These are phyloP conservation scores for Pseudopodoces humilis DNA, from an alignment of 2,113 vertebrate species.

Conservation along the genomic window DNA sequence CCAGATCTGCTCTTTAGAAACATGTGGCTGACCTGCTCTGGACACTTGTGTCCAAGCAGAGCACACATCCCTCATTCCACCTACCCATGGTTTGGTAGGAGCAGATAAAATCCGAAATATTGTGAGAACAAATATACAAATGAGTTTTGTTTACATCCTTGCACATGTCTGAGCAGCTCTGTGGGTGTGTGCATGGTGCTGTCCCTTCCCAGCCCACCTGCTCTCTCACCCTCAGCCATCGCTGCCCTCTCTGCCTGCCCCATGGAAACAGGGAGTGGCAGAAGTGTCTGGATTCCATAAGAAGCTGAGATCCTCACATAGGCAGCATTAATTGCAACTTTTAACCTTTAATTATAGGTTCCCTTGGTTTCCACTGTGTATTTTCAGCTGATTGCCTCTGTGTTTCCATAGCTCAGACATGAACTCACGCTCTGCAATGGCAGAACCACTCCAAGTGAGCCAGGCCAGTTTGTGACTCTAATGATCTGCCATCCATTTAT, in stretches of 20 bases:
- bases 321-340: conserved; percentile 43
- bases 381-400: conserved; percentile 30
- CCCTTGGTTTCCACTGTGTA: not conserved
- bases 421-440: not conserved
- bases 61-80: not conserved
- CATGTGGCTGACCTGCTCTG: not conserved
- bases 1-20: not conserved
- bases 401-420: not conserved
- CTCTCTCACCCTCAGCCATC: not conserved
- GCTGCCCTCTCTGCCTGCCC: not conserved
- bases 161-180: not conserved
- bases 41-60: not conserved
- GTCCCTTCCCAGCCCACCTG: not conserved
- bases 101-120: not conserved
- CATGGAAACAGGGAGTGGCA: not conserved
- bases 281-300: conserved; percentile 35
- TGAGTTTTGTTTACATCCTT: not conserved
- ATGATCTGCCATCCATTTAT: not conserved
- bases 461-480: not conserved
- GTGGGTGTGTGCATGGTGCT: not conserved
- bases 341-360: conserved; percentile 42
- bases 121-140: not conserved
- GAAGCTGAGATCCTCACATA: conserved; percentile 5
- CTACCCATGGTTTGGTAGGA: not conserved
- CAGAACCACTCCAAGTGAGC: not conserved